These are phyloP conservation scores for Actinemys pallida DNA, from an alignment of 2,113 vertebrate species.

Conservation along the genomic window DNA sequence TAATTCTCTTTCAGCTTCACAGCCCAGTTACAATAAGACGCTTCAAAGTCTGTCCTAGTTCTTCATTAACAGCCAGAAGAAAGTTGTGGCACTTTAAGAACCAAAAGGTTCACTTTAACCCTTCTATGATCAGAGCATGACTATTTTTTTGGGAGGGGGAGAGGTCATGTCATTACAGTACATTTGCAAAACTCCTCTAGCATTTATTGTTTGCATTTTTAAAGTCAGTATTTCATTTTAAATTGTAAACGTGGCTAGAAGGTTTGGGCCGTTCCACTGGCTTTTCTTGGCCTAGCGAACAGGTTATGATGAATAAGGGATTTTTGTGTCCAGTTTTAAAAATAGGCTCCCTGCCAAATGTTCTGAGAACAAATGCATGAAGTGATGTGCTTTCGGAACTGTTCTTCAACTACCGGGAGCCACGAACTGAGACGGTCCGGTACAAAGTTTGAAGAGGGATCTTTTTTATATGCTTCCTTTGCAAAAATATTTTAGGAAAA, in stretches of 20 bases:
- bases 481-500: background rate
- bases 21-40: background rate
- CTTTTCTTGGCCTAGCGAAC: background rate
- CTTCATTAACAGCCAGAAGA: background rate
- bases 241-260: background rate
- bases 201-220: background rate
- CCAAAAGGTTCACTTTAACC: background rate
- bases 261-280: background rate
- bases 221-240: background rate
- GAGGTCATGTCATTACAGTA: background rate
- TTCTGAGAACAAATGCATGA: background rate
- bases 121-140: background rate
- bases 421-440: background rate
- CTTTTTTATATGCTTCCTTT: background rate
- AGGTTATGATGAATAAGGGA: background rate
- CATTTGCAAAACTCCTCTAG: background rate
- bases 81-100: background rate
- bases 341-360: background rate
- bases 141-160: background rate
- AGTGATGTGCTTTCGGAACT: background rate
- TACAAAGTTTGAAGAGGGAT: background rate
- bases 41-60: background rate
- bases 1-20: background rate
- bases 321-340: background rate
- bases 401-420: background rate